phyloP scores from a whole-genome alignment of 2,797 vertebrate species.

The Cephalopachus bancanus region DNA sequence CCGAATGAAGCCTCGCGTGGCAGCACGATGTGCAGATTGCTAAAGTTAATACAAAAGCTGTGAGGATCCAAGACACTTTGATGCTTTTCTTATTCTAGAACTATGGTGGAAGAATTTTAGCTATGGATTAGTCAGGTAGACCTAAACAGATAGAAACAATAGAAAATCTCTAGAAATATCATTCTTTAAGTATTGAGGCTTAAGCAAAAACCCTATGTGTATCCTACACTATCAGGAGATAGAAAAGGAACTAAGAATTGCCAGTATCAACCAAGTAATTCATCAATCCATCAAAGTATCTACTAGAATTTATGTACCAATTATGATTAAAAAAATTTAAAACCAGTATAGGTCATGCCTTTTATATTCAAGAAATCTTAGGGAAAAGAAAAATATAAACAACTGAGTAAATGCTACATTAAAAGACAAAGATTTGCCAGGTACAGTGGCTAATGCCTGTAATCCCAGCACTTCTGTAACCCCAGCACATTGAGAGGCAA shows the following conservation, averaged over 20 bases:
- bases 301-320: slow-evolving; percentile 24
- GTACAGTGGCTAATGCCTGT: too few species aligned
- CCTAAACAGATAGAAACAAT: background rate
- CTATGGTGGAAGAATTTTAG: background rate
- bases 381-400: slow-evolving; percentile 24
- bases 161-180: slow-evolving; percentile 17
- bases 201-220: background rate
- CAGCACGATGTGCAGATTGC: slow-evolving; percentile 94
- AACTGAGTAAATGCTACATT: slow-evolving; percentile 17
- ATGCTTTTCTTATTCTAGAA: slow-evolving; percentile 12
- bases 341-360: background rate
- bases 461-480: too few species aligned
- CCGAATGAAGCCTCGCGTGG: slow-evolving; percentile 93
- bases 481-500: too few species aligned
- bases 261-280: background rate
- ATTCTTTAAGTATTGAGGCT: slow-evolving; percentile 13
- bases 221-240: background rate
- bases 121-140: background rate
- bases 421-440: background rate
- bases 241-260: slow-evolving; percentile 28
- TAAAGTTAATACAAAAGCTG: slow-evolving; percentile 80
- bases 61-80: slow-evolving; percentile 17
- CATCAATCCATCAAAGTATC: background rate
- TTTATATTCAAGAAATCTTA: background rate
- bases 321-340: background rate